Evolutionary conservation across 2,797 vertebrate species (phyloP), one percentile per base, ranked within the genome.

Genomic region (Squalus acanthias): DNA sequence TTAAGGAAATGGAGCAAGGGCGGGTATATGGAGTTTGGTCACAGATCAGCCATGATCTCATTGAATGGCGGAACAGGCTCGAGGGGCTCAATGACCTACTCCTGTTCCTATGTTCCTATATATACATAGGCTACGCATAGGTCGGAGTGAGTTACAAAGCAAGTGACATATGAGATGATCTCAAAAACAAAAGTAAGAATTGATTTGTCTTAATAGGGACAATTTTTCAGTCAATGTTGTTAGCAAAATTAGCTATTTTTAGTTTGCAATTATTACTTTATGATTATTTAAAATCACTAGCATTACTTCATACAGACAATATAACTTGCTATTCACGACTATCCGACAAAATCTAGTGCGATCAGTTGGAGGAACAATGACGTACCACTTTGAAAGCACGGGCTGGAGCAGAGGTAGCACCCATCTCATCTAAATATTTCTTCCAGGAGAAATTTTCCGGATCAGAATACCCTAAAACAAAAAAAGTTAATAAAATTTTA

Each of bases 371-470:
- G 33, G 46, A 76, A 60, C 69, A 95, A 53, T 76, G 26, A 87
- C 85, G 0, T 97, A 99, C 99, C 97, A 98, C 98, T 98, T 99
- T 99, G 97, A 99, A 99, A 53, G 99, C 98, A 96, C 98, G 98
- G 95, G 99, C 98, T 72, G 99, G 99, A 74, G 98, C 99, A 60
- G 98, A 98, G 96, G 99, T 98, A 15, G 98, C 98, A 95, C 98
- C 98, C 0, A 98, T 99, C 97, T 99, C 98, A 96, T 99, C 98
- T 97, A 99, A 97, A 97, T 99, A 99, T 91, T 98, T 98, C 96
- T 98, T 98, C 99, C 99, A 99, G 2, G 98, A 98, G 97, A 99
- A 99, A 96, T 97, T 98, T 97, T 98, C 98, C 67, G 98, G 98
- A 85, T 99, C 98, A 95, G 98, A 98, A 97, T 98, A 98, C 96